Percentiles rank a stretch among this genome's conserved stretches.
Evolutionary conservation across 1,140 invertebrate species (phyloP).

Genomic region (Drosophila sulfurigaster): DNA sequence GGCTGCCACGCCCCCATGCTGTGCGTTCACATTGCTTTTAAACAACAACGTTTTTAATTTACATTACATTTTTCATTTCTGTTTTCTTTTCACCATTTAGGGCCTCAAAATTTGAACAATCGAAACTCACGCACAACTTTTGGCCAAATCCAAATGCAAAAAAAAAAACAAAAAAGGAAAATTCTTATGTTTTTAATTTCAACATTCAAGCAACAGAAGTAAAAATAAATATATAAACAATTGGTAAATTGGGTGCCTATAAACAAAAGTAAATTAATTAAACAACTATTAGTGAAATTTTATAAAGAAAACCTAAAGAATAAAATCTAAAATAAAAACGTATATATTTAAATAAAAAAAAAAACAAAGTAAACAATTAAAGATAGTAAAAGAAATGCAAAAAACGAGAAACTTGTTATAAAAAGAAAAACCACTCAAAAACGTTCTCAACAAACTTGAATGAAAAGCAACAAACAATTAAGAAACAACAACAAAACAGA

Average conservation of each 20-base stretch:
- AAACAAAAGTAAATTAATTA: constrained; percentile 72
- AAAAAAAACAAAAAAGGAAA: background rate
- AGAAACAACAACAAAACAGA: constrained; percentile 39
- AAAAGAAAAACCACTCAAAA: constrained; percentile 79
- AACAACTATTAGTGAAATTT: constrained; percentile 84
- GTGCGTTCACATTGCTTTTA: constrained; percentile 26
- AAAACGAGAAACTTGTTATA: constrained; percentile 52
- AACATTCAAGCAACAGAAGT: constrained; percentile 25
- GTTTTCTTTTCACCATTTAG: constrained; percentile 22
- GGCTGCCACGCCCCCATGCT: constrained; percentile 24
- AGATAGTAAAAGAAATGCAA: constrained; percentile 57
- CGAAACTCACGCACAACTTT: constrained; percentile 26
- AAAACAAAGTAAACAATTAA: constrained; percentile 50
- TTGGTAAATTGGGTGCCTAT: constrained; percentile 85
- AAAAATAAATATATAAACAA: constrained; percentile 58
- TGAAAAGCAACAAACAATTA: constrained; percentile 50
- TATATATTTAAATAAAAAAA: constrained; percentile 65
- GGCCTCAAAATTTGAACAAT: constrained; percentile 28
- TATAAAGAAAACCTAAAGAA: constrained; percentile 63
- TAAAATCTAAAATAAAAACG: constrained; percentile 28
- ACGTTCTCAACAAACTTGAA: constrained; percentile 81
- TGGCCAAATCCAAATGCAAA: constrained; percentile 31
- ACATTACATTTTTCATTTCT: constrained; percentile 15
- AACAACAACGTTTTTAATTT: background rate
- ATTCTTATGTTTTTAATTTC: constrained; percentile 27